Base-by-base conservation (phyloP, 1,140 invertebrate genomes). In the Plectrocnemia conspersa region DNA sequence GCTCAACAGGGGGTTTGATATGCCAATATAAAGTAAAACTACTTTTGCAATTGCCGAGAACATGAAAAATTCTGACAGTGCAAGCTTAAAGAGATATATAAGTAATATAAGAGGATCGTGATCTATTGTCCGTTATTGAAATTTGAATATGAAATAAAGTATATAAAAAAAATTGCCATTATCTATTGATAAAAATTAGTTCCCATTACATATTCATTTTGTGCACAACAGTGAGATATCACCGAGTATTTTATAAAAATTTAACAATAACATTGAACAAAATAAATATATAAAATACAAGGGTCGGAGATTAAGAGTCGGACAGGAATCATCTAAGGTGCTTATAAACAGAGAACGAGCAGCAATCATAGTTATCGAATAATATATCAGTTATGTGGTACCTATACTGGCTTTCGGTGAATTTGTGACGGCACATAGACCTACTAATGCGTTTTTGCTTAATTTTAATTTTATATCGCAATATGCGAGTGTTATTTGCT, bases 361-460 rank as follows among this genome's bases (percentile, higher is more conserved):
- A 73, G 70, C 73, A 74, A 73, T 71, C 71, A 70, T 66, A 15
- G 66, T 50, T 47, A 61, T 53, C 33, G 35, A 54, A 61, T 52
- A n/a, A 61, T 57, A 61, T 58, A 50, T 35, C 11, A 48, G 41
- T 54, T 13, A 47, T 53, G 58, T 53, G 49, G 59, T 61, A 61
- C 59, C 59, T 61, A 61, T 49, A 50, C 22, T 57, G 24, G 59
- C 45, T 59, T 55, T 41, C 23, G 42, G 21, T 29, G 52, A 52
- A 29, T 21, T 36, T 23, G 54, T 36, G 35, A 29, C 25, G 48
- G 21, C 44, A 46, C 15, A 54, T 42, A 11, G 50, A 61, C 40
- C 40, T 41, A 52, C 36, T 52, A 42, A 55, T 56, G 22, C 18
- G n/a, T 55, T 25, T 60, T 25, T 48, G 45, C 41, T 48, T 52